Evolutionary conservation across 2,113 vertebrate genomes (phyloP).

Genomic region (Corynorhinus townsendii): DNA sequence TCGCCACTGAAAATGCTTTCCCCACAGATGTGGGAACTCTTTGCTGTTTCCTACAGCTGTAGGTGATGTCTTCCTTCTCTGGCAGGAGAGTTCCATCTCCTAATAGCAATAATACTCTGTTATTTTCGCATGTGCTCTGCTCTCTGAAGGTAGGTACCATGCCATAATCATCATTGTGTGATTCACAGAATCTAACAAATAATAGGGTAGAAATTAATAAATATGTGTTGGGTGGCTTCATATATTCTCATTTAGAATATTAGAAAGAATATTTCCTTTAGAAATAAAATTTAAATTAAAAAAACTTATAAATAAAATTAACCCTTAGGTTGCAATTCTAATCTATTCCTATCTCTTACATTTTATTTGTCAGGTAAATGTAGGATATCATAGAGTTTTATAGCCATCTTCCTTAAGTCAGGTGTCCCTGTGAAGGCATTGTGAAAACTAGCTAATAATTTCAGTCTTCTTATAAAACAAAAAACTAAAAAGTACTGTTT

Average conservation of each 20-base stretch:
- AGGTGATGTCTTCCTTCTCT: not conserved
- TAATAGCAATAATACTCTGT: not conserved
- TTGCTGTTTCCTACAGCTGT: not conserved
- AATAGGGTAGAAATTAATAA: not conserved
- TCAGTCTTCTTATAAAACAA: not conserved
- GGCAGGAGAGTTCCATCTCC: accelerated
- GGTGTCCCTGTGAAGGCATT: not conserved
- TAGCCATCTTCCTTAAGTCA: not conserved
- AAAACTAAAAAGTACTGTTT: constrained; percentile 18
- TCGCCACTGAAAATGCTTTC: not conserved
- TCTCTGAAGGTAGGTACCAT: not conserved
- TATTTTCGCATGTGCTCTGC: not conserved
- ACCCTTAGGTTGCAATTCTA: not conserved
- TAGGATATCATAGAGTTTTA: not conserved
- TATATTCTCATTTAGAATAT: not conserved
- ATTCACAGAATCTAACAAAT: not conserved
- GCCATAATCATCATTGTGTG: not conserved
- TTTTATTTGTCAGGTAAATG: not conserved
- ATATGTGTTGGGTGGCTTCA: not conserved
- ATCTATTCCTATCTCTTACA: not conserved
- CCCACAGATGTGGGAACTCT: accelerated
- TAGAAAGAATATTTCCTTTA: not conserved
- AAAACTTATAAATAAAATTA: not conserved
- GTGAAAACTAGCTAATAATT: not conserved
- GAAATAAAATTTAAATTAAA: not conserved